These are phyloP conservation scores for Amiota minor DNA, from an alignment of 2,888 invertebrate species.

Conservation along the genomic window DNA sequence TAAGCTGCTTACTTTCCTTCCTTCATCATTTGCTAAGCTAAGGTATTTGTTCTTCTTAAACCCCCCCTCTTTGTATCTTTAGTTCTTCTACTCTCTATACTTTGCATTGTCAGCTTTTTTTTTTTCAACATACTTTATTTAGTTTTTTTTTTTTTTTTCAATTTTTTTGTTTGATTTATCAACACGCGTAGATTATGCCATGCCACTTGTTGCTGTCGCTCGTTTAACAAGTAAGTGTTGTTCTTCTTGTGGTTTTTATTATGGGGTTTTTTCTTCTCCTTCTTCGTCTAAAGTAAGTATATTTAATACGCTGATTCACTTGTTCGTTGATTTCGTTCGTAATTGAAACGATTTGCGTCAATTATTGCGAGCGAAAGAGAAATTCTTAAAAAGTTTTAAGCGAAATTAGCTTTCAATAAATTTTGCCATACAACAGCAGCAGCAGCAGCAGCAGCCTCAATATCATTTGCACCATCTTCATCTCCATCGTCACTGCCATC, in stretches of 20 bases:
- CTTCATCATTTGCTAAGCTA: no score
- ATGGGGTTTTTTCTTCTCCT: constrained; percentile 21
- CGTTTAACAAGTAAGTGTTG: background rate
- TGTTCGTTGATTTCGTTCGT: constrained; percentile 26
- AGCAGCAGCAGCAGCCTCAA: no score
- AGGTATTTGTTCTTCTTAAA: no score
- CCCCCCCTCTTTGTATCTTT: no score
- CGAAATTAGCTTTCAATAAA: no score
- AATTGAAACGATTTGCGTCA: constrained; percentile 64
- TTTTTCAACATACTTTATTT: constrained; percentile 56
- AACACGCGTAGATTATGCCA: constrained; percentile 17
- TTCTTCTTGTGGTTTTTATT: background rate
- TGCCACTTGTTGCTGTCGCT: constrained; percentile 24
- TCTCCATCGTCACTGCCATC: no score
- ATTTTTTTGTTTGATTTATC: background rate
- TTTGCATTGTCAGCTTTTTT: constrained; percentile 5
- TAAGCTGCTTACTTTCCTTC: no score
- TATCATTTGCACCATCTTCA: no score
- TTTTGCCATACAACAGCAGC: no score
- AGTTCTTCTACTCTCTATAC: background rate
- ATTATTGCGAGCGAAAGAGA: constrained; percentile 65
- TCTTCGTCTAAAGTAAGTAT: constrained; percentile 20
- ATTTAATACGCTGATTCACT: constrained; percentile 4
- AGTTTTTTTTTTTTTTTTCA: background rate
- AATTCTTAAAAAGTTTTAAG: constrained; percentile 50